Conservation (phyloP, 2,888 invertebrate species). For the Hydropsyche betteni region DNA sequence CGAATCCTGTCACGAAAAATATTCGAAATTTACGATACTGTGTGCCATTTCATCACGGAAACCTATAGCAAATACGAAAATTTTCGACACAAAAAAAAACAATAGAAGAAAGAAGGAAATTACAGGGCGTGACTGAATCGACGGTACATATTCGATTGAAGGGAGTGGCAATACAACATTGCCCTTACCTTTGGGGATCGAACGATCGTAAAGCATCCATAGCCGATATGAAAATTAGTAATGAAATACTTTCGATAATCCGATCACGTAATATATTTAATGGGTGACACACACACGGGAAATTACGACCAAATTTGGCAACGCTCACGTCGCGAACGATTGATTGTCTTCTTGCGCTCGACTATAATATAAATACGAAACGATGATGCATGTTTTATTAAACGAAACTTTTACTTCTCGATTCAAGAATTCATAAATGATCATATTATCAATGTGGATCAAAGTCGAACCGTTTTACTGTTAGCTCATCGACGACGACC, state of each 20-base stretch:
- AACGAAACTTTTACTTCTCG: too few species aligned
- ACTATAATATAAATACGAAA: too few species aligned
- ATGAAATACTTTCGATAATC: background rate
- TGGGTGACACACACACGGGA: conserved; percentile 18
- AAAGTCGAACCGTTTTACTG: conserved; percentile 1
- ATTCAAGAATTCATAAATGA: too few species aligned
- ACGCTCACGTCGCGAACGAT: too few species aligned
- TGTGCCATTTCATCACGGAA: background rate
- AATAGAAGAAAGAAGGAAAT: conserved; percentile 31
- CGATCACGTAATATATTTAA: conserved; percentile 10
- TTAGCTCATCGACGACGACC: conserved; percentile 4
- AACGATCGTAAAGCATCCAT: too few species aligned
- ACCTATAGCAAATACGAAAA: conserved; percentile 6
- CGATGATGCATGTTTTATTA: too few species aligned
- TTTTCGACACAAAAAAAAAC: background rate
- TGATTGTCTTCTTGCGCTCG: too few species aligned
- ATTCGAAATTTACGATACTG: too few species aligned
- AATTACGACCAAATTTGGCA: background rate
- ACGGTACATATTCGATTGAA: conserved; percentile 25
- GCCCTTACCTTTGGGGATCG: conserved; percentile 4
- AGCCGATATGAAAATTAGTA: too few species aligned
- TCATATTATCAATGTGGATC: background rate
- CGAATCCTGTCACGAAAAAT: too few species aligned
- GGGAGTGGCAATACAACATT: conserved; percentile 27
- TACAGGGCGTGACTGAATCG: conserved; percentile 36